Evolutionary conservation across 1,140 invertebrate species (phyloP), one percentile per base, ranked within the genome.

Genomic region (Campoletis sonorensis): DNA sequence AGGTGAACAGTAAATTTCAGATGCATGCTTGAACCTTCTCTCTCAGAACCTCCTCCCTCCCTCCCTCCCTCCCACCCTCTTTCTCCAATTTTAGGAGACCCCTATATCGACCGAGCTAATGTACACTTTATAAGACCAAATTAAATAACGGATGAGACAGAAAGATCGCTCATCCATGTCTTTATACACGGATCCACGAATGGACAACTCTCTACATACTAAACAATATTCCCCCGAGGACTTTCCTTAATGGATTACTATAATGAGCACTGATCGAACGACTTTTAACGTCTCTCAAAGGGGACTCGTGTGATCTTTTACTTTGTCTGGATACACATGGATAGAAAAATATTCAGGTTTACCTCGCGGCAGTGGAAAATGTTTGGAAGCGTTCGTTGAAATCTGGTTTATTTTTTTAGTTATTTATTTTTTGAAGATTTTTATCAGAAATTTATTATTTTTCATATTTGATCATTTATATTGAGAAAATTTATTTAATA

Each of bases 101-200:
- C 18, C 51, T 61, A 58, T 64, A 80, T 80, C 72, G 72, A 80
- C 54, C 79, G 72, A n/a, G 49, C 70, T 64, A 49, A 73, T 21
- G 51, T n/a, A 54, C 15, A 27, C 33, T 51, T 73, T 51, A 75
- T 73, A 64, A 72, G 70, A 72, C 79, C 5, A 64, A 58, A 73
- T 80, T 30, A 73, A 73, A 73, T 80, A 80, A 80, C 75, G 79
- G 79, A 80, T 72, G 79, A 64, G 70, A 75, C n/a, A 26, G 49
- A 67, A 71, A 80, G 68, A 72, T 33, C 49, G 58, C 5, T 5
- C n/a, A 64, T 45, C n/a, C n/a, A n/a, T 0, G 18, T 45, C 26
- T 37, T 10, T 75, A n/a, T 54, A n/a, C 54, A 4, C 8, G n/a
- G 7, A 21, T 33, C 30, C 61, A 77, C 13, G 16, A 18, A 40